phyloP scores from a whole-genome alignment of 2,888 invertebrate species.

The Fragum fragum region DNA sequence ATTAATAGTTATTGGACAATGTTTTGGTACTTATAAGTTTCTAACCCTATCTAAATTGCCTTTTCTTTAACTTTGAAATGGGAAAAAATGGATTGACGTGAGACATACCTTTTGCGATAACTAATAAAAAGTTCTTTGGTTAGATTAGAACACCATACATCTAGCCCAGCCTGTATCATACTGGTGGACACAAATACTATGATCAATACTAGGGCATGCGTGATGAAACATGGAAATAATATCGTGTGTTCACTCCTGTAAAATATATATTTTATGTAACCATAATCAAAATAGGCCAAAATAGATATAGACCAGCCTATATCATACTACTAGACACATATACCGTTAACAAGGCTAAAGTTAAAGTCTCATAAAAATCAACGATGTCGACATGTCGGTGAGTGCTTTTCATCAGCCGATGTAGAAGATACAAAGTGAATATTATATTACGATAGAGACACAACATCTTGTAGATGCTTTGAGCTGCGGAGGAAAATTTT shows the following conservation, averaged over 20 bases:
- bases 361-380: too few species aligned
- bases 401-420: too few species aligned
- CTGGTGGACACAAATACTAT: conserved; percentile 50
- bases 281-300: conserved; percentile 25
- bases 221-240: conserved; percentile 43
- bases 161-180: conserved; percentile 47
- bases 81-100: too few species aligned
- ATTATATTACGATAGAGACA: too few species aligned
- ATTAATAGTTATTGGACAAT: too few species aligned
- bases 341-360: conserved; percentile 33
- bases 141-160: conserved; percentile 43
- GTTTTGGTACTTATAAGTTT: too few species aligned
- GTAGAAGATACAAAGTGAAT: too few species aligned
- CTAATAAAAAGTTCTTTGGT: conserved; percentile 16
- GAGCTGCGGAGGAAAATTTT: too few species aligned
- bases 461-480: too few species aligned
- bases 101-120: conserved; percentile 16
- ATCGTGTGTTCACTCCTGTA: conserved; percentile 51
- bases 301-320: conserved; percentile 42
- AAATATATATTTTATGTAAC: conserved; percentile 21
- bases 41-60: too few species aligned
- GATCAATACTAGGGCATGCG: conserved; percentile 43
- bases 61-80: too few species aligned
- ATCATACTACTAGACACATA: conserved; percentile 49
- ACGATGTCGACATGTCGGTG: too few species aligned